These are phyloP conservation scores for Lottia gigantea DNA, from an alignment of 2,888 invertebrate species.

Conservation along the genomic window DNA sequence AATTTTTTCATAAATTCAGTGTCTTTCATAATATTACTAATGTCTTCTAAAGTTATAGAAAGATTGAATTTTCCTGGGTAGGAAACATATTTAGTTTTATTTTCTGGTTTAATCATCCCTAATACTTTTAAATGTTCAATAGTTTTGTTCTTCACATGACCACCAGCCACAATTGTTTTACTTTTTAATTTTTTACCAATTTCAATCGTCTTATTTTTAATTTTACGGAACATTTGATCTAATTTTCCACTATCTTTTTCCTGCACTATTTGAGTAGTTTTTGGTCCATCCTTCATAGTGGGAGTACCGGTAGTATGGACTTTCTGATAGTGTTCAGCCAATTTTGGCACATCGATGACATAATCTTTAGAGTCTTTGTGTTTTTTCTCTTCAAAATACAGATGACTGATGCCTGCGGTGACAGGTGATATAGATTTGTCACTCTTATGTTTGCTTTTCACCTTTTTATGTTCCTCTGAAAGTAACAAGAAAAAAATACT, in stretches of 20 bases:
- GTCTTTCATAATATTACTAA: constrained; percentile 57
- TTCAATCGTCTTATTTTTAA: constrained; percentile 38
- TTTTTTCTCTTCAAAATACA: neutral
- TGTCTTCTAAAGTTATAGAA: constrained; percentile 51
- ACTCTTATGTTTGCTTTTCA: too few species aligned
- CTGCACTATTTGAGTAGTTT: neutral
- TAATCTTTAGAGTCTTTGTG: neutral
- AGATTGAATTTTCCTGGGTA: constrained; percentile 46
- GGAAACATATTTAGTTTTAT: constrained; percentile 41
- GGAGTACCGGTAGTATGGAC: neutral
- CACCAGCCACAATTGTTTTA: constrained; percentile 47
- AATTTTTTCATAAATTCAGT: constrained; percentile 53
- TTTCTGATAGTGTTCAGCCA: neutral
- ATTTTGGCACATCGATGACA: neutral
- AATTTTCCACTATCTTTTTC: neutral
- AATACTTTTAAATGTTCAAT: constrained; percentile 50
- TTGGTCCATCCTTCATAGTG: neutral
- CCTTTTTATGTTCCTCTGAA: too few species aligned
- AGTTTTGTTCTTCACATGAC: constrained; percentile 55
- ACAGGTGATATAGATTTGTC: too few species aligned
- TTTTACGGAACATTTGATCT: neutral
- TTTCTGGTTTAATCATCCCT: constrained; percentile 46
- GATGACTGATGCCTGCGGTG: too few species aligned
- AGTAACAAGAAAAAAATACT: too few species aligned
- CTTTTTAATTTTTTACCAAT: constrained; percentile 47